Conservation (phyloP, 2,888 invertebrate genomes). For the Ophion obscuratus region DNA sequence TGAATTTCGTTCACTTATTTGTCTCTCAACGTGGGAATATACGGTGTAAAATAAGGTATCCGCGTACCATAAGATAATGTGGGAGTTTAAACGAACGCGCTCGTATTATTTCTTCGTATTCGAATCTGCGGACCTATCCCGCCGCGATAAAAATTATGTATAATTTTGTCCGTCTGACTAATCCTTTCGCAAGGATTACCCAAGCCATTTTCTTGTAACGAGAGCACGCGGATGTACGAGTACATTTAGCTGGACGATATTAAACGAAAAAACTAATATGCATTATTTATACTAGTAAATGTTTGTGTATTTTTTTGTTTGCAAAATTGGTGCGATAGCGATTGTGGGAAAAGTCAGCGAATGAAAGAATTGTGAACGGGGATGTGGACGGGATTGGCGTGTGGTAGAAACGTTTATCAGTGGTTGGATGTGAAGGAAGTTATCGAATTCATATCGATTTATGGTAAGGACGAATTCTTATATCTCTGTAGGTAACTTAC, state of each 20-base stretch:
- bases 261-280: too few species aligned
- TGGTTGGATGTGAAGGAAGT: background rate
- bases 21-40: conserved; percentile 22
- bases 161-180: background rate
- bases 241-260: too few species aligned
- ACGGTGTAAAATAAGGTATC: conserved; percentile 12
- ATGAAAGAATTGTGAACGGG: too few species aligned
- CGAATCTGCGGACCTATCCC: background rate
- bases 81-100: background rate
- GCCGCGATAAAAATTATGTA: background rate
- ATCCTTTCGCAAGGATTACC: background rate
- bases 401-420: too few species aligned
- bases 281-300: too few species aligned
- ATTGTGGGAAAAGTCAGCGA: too few species aligned
- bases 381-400: too few species aligned
- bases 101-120: conserved; percentile 15
- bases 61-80: background rate
- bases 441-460: background rate
- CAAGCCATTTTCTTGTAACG: too few species aligned
- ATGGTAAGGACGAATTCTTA: background rate
- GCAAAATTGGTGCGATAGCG: too few species aligned
- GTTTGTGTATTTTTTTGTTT: too few species aligned
- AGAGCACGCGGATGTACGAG: too few species aligned
- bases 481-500: background rate
- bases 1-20: conserved; percentile 31